Base-by-base conservation (phyloP, 2,113 vertebrate species). In the Madoqua kirkii region DNA sequence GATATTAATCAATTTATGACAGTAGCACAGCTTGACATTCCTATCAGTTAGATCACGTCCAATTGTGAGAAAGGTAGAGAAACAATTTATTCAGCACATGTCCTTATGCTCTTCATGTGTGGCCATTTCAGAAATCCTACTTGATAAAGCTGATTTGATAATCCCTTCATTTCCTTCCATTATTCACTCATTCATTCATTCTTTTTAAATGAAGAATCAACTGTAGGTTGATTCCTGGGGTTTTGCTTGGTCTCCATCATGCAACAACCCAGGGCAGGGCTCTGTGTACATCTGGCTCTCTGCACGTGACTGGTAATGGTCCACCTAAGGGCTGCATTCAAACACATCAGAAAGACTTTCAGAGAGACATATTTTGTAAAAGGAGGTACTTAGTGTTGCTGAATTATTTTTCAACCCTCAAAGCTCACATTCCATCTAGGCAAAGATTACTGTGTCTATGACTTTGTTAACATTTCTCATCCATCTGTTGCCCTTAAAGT, bases 111-210 rank as follows among this genome's bases (percentile, higher is more conserved):
- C 54, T 57, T 93, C 62, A 60, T 23, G 19, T 83, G 43, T 43
- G 86, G 87, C 59, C 60, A 83, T 48, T 91, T 96, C 64, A 90
- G 93, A 84, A 92, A 93, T 87, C 52, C 55, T 89, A 55, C 84
- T 82, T 91, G 55, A 95, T 83, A n/a, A 93, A 93, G 48, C 52
- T 82, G 83, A 92, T 85, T 94, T 82, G 93, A 60, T 82, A 84
- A 92, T 92, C 55, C 95, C n/a, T 91, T 87, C 87, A 95, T 96
- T 93, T 96, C 88, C 19, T 54, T 43, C 27, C 23, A 92, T 27
- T 43, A 54, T 67, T 82, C 59, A 55, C 71, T 89, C 17, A 85
- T 92, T 87, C 82, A 52, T 82, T 95, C n/a, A 45, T 64, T 74
- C n/a, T 81, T 81, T 89, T 90, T 55, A 95, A 96, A 85, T 21